Conservation (phyloP, 2,888 invertebrate species). For the Mechanitis messenoides region DNA sequence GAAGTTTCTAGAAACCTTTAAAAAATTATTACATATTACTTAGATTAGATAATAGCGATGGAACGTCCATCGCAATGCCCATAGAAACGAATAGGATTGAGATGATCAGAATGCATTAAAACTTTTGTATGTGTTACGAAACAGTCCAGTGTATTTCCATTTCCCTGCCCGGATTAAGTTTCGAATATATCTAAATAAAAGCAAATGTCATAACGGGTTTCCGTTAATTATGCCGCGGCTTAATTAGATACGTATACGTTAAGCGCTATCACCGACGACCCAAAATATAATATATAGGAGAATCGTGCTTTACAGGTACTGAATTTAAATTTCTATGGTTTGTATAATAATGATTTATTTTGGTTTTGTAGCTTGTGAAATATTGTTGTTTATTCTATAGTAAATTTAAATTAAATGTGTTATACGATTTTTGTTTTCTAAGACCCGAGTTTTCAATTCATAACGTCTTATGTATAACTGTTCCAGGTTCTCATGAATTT, state of each 20-base stretch:
- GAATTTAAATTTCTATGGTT: constrained; percentile 18
- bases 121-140: neutral
- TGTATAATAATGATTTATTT: constrained; percentile 18
- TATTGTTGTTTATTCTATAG: neutral
- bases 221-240: constrained; percentile 16
- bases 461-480: neutral
- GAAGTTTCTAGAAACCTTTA: too few species aligned
- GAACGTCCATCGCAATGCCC: too few species aligned
- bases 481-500: neutral
- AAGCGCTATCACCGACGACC: constrained; percentile 17
- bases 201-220: constrained; percentile 17
- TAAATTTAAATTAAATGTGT: neutral
- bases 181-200: constrained; percentile 13
- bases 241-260: constrained; percentile 18
- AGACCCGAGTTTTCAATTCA: too few species aligned
- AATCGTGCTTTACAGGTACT: constrained; percentile 18
- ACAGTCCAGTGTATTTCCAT: neutral
- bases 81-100: too few species aligned
- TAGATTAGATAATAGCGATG: too few species aligned
- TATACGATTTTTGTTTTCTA: neutral
- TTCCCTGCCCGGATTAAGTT: neutral
- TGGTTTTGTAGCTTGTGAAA: constrained; percentile 10
- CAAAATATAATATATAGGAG: constrained; percentile 22
- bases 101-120: neutral
- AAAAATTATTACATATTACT: too few species aligned